Percentiles rank a stretch among this genome's conserved stretches.
Conservation (phyloP, 2,888 invertebrate species). For the Octodonta nipae region DNA sequence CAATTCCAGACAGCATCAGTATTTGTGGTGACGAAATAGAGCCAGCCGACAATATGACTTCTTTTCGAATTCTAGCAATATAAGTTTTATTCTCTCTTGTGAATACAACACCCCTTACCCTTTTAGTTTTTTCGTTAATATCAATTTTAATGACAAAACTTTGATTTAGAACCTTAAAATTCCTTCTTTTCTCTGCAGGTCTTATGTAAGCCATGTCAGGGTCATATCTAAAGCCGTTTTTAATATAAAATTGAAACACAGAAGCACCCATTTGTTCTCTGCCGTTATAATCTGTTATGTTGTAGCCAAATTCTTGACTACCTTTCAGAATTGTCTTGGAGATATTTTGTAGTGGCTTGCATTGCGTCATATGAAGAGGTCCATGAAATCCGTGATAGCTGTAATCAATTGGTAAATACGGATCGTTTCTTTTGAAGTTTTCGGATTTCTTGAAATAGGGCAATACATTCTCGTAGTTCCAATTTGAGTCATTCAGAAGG, state of each 20-base stretch:
- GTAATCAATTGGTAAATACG: constrained; percentile 6
- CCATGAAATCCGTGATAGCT: constrained; percentile 10
- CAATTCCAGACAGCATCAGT: constrained; percentile 69
- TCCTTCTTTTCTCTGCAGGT: constrained; percentile 47
- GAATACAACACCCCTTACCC: constrained; percentile 43
- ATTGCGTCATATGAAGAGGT: constrained; percentile 13
- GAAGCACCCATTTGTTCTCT: constrained; percentile 51
- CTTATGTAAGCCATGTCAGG: constrained; percentile 61
- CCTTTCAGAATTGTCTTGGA: constrained; percentile 33
- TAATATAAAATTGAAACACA: constrained; percentile 48
- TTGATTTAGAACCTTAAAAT: constrained; percentile 37
- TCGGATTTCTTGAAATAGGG: constrained; percentile 30
- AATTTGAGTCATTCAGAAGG: constrained; percentile 21
- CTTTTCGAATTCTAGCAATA: constrained; percentile 46
- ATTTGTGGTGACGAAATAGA: constrained; percentile 69
- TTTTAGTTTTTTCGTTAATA: constrained; percentile 44
- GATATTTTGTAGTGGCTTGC: constrained; percentile 3
- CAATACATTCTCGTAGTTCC: constrained; percentile 45
- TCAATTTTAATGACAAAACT: constrained; percentile 48
- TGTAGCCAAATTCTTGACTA: constrained; percentile 50
- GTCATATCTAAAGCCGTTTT: constrained; percentile 59
- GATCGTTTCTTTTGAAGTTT: constrained; percentile 8
- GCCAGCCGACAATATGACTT: constrained; percentile 67
- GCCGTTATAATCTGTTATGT: constrained; percentile 53
- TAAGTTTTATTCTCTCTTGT: constrained; percentile 43